Evolutionary conservation across 2,113 vertebrate genomes (phyloP).

Genomic region (Halichoerus grypus): DNA sequence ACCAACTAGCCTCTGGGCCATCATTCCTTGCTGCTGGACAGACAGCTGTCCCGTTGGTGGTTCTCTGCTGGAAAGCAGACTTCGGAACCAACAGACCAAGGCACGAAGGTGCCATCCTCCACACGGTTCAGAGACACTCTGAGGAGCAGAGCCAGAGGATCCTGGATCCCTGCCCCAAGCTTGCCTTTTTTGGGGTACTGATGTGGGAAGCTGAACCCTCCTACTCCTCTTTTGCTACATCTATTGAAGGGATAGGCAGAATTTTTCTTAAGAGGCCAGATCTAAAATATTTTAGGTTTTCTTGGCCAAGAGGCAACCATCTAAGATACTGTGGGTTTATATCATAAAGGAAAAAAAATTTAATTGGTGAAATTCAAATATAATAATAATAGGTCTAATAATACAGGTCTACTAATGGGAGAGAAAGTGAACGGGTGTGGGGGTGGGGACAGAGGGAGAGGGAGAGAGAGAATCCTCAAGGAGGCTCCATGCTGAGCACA

Average conservation of each 20-base stretch:
- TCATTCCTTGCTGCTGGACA: not conserved
- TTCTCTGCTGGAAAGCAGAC: not conserved
- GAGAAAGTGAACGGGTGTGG: not conserved
- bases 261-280: not conserved
- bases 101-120: not conserved
- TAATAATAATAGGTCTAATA: not conserved
- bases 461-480: not conserved
- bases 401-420: not conserved
- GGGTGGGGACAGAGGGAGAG: not conserved
- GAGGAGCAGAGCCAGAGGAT: no score
- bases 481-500: not conserved
- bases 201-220: not conserved
- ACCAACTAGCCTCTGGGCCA: no score
- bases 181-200: not conserved
- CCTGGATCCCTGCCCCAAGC: not conserved
- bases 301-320: not conserved
- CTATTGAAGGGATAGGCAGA: not conserved
- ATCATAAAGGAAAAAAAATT: not conserved
- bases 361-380: not conserved
- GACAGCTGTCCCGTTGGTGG: rapidly evolving
- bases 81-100: not conserved
- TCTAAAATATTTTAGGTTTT: not conserved
- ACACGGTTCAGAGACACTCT: not conserved
- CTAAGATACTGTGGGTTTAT: not conserved
- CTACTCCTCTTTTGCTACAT: not conserved